These are phyloP conservation scores for Hemicentrotus pulcherrimus DNA, from an alignment of 35 echinoderm and acorn worm species.

Conservation along the genomic window DNA sequence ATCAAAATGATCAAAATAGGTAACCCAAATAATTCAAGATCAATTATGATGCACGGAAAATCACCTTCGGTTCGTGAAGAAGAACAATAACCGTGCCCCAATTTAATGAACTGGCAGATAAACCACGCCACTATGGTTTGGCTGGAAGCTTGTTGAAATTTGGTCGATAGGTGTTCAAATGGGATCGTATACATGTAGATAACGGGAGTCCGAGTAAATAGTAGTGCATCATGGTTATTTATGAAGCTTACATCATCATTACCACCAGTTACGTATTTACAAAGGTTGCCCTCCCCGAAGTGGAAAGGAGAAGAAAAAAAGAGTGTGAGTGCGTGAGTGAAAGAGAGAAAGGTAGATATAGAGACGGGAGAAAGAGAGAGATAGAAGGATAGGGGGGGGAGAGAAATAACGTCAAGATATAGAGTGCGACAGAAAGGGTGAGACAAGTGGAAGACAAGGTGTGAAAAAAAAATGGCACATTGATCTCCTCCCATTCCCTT, in stretches of 20 bases:
- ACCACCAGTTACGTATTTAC: neutral
- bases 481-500: no score
- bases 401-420: no score
- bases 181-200: neutral
- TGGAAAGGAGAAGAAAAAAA: no score
- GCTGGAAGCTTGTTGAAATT: neutral
- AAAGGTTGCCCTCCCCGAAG: no score
- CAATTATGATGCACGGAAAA: neutral
- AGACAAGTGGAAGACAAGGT: no score
- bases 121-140: neutral
- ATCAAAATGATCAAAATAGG: neutral
- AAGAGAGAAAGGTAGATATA: no score
- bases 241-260: neutral
- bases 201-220: no score
- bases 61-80: neutral
- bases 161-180: neutral
- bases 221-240: neutral
- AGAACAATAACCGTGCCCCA: neutral
- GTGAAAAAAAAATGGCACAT: no score
- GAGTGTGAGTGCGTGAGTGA: no score
- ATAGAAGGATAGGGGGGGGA: no score
- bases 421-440: no score
- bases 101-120: neutral
- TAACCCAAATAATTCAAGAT: neutral
- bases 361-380: no score